Base-by-base conservation (phyloP, 2,113 vertebrate genomes). In the Ondatra zibethicus region DNA sequence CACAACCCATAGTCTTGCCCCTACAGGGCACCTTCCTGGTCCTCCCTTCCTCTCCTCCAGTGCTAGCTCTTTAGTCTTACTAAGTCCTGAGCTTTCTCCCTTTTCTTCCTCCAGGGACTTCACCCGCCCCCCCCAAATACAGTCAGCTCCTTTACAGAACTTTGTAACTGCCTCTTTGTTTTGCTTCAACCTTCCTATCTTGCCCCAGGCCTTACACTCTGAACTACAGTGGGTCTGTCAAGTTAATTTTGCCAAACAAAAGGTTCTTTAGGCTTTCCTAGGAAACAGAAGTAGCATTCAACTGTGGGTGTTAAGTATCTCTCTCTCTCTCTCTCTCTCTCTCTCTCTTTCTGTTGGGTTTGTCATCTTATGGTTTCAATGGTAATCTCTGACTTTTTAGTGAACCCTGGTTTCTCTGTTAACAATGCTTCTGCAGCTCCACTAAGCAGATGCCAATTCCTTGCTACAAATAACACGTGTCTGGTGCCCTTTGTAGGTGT, bases 171-270 rank as follows among this genome's bases (percentile, higher is more conserved):
- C 82, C 50, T 96, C 92, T 95, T 95, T 91, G 33, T 96, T 94
- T 95, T 7, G 90, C 52, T 87, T 93, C 77, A 76, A n/a, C 39
- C 96, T 96, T 82, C 47, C 19, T 42, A 52, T 68, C 61, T n/a
- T 68, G 39, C 88, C 94, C 61, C 0, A 97, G 82, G 95, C 87
- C 72, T 80, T 88, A 45, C 31, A 89, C 80, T 96, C 31, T n/a
- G 50, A 89, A 95, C 77, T 73, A 78, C 91, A 95, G 42, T 65
- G 66, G 17, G 73, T 91, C 85, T 95, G 85, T 94, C 73, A 96
- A 92, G 61, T 88, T 80, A 76, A 87, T 94, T 95, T 97, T 86
- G 45, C 72, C 91, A 95, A 95, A 98, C 96, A 97, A 98, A 97
- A 78, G 89, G 52, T 91, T 95, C 94, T 92, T 97, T 82, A 95